Evolutionary conservation across 2,113 vertebrate genomes (phyloP), one percentile per base, ranked within the genome.

Genomic region (Plectropomus leopardus): DNA sequence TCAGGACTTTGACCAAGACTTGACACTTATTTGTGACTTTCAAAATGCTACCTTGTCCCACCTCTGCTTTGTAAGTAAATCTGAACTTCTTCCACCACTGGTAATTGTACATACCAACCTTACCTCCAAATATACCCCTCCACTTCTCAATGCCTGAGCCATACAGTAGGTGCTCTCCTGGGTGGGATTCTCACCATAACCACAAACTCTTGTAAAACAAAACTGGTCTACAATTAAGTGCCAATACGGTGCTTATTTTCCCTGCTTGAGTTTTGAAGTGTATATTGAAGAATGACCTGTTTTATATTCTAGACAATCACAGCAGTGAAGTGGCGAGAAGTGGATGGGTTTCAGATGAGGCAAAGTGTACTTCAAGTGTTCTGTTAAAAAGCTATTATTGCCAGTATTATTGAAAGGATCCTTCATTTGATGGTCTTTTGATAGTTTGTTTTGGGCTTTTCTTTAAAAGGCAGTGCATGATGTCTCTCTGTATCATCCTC

Each of bases 151-250:
- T 74, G 44, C 40, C 55, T 26, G 4, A 70, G 64, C 53, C 15
- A 40, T 34, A 70, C 51, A 53, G n/a, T 30, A 71, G 70, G 77
- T 72, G 61, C 48, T 26, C 75, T 78, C 53, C 78, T 86, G 81
- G 81, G 83, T 86, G 76, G 82, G 80, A 87, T 87, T 88, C 71
- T 59, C 40, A 57, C 51, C 58, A 68, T 7, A 34, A 86, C 90
- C 87, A 58, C 87, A 89, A 76, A 86, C 42, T 42, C 84, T 77
- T 79, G 83, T 90, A 93, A 93, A 90, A 72, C 40, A 61, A 42
- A 85, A 84, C 84, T 61, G 40, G 76, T 82, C 64, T 68, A 50
- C 76, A 72, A 89, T 93, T 86, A 89, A 88, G 50, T 53, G 45
- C 73, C 54, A 74, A 58, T 77, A 51, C 32, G 15, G 44, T 71